Percentiles rank a stretch among this genome's conserved stretches.
These are phyloP conservation scores for Pseudomyrmex flavicornis DNA, from an alignment of 1,140 invertebrate species.

Conservation along the genomic window DNA sequence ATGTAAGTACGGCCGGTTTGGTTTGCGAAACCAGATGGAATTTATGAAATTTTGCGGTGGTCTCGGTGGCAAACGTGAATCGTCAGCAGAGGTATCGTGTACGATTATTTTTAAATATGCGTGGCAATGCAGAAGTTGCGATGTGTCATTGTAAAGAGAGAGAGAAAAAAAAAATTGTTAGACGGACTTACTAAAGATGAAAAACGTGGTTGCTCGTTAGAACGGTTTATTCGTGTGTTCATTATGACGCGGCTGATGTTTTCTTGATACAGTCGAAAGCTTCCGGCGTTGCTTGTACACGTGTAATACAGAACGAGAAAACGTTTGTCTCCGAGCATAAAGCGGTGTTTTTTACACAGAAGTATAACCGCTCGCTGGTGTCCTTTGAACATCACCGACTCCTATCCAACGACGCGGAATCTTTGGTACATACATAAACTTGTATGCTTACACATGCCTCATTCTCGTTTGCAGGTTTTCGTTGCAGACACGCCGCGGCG, in stretches of 20 bases:
- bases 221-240: conserved; percentile 10
- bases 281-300: conserved; percentile 63
- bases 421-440: conserved; percentile 31
- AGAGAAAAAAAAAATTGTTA: neutral
- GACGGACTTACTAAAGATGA: neutral
- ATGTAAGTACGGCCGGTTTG: neutral
- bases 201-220: neutral
- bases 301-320: conserved; percentile 44
- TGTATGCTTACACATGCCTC: conserved; percentile 62
- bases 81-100: neutral
- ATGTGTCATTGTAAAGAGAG: neutral
- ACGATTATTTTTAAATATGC: neutral
- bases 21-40: conserved; percentile 6
- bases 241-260: conserved; percentile 49
- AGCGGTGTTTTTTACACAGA: conserved; percentile 60
- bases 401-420: conserved; percentile 4
- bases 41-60: conserved; percentile 19
- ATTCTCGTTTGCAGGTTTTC: conserved; percentile 90
- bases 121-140: neutral
- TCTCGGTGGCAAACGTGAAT: neutral
- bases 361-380: conserved; percentile 56
- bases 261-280: conserved; percentile 64
- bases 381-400: conserved; percentile 66
- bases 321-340: conserved; percentile 49
- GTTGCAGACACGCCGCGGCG: conserved; percentile 93